Evolutionary conservation across 1,140 invertebrate species (phyloP).

Genomic region (Platyscapa corneri): DNA sequence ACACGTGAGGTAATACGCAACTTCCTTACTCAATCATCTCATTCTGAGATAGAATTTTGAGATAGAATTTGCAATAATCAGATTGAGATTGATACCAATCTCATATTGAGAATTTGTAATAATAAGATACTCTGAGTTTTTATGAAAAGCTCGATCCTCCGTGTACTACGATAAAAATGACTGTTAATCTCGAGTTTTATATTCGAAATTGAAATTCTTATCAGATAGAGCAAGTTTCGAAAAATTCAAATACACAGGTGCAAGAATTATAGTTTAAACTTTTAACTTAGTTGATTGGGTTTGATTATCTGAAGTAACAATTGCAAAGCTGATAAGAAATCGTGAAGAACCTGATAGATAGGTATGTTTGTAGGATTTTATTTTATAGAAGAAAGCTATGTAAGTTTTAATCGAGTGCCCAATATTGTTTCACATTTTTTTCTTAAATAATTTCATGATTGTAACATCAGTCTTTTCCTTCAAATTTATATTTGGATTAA

Average conservation of each 20-base stretch:
- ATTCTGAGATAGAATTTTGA: neutral
- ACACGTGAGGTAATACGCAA: neutral
- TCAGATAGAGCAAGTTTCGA: neutral
- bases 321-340: neutral
- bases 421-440: no score
- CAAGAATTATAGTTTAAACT: neutral
- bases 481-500: no score
- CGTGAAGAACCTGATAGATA: neutral
- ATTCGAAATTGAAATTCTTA: conserved; percentile 6
- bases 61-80: neutral
- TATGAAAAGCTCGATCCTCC: neutral
- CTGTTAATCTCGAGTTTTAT: conserved; percentile 27
- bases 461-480: no score
- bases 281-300: neutral
- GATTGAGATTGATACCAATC: no score
- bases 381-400: no score
- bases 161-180: conserved; percentile 23
- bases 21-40: neutral
- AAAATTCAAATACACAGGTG: conserved; percentile 6
- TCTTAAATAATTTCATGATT: no score
- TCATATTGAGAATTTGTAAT: neutral
- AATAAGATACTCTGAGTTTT: conserved; percentile 24
- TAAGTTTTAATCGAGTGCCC: no score
- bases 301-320: neutral
- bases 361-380: neutral